Evolutionary conservation across 2,797 vertebrate genomes (phyloP), one percentile per base, ranked within the genome.

Genomic region (Pampus argenteus): DNA sequence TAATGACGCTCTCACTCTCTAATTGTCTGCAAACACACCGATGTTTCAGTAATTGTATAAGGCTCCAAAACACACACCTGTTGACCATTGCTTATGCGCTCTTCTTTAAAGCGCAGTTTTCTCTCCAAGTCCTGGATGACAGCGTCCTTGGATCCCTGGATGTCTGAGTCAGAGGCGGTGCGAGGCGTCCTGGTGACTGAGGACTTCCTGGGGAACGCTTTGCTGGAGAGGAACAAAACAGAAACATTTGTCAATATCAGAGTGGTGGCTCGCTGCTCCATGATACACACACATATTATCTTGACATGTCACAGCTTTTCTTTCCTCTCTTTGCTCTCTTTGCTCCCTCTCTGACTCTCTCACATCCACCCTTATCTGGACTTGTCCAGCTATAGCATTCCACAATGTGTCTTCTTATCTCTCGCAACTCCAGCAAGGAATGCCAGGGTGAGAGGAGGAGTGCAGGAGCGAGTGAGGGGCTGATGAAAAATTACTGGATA

Each of bases 51-150:
- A 17, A 49, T 22, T 50, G 1, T 62, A 50, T 45, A 42, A 23
- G 6, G 9, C 25, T 25, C 13, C 5, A 65, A 42, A 22, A 47
- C 57, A 50, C 61, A 65, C 57, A 94, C 94, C 93, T 95, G 94
- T 73, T 95, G 94, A n/a, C 98, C 97, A 0, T 99, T 99, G 93
- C 97, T 97, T 45, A 97, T 79, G 31, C 97, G 95, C 68, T 99
- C 98, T 80, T 99, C 98, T 88, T 99, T 99, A 86, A 99, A 99
- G 81, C 98, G 97, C 67, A 99, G 94, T 65, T 99, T 99, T 72
- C 98, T 95, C 92, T 99, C 98, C 90, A 99, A 85, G 82, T 99
- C 98, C 91, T 99, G 98, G 86, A 99, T 99, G 76, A 99, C 97
- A 0, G 98, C 97, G 9, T 99, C 96, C 89, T 99, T 99, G 58